phyloP scores from a whole-genome alignment of 2,113 vertebrate genomes.

The Drymodes brunneopygia region DNA sequence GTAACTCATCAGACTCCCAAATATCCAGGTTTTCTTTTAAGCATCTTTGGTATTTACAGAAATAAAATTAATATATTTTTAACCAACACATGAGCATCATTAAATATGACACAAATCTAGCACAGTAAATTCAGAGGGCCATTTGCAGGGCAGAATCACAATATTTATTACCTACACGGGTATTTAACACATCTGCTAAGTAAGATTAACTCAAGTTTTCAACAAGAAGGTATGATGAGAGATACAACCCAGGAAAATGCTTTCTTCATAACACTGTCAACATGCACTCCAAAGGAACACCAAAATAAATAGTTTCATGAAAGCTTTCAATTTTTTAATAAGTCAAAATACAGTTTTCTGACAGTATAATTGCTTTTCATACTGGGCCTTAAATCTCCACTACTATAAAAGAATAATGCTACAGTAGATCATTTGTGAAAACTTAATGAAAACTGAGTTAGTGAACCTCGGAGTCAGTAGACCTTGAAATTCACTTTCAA shows the following conservation, averaged over 20 bases:
- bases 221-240: not conserved
- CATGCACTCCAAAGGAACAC: conserved; percentile 60
- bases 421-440: conserved; percentile 96
- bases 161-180: not conserved
- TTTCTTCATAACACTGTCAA: conserved; percentile 75
- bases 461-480: conserved; percentile 87
- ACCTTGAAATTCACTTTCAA: conserved; percentile 99
- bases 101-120: not conserved
- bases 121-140: not conserved
- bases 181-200: not conserved
- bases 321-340: conserved; percentile 89
- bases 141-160: not conserved
- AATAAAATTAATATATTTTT: not conserved
- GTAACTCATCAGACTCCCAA: not conserved
- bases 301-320: conserved; percentile 80
- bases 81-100: not conserved
- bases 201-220: not conserved
- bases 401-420: conserved; percentile 82
- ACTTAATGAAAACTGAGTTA: conserved; percentile 96
- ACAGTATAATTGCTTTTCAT: conserved; percentile 94
- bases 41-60: not conserved
- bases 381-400: conserved; percentile 80
- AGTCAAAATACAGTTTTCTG: conserved; percentile 95
- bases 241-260: conserved; percentile 28
- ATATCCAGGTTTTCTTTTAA: not conserved